Conservation (phyloP, 23 tunicate genomes). For the Corella eumyota region DNA sequence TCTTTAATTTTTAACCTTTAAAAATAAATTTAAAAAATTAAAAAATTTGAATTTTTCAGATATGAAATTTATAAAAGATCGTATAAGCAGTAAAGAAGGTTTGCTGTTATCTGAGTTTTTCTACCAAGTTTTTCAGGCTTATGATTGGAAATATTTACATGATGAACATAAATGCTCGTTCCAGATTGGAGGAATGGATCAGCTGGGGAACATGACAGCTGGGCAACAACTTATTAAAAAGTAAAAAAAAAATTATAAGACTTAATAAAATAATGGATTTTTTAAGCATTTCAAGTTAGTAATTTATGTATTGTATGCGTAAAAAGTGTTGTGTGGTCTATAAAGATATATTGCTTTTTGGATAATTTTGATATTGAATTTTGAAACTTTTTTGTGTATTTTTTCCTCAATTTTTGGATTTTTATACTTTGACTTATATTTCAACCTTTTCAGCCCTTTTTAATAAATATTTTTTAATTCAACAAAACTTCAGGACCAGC, state of each 20-base stretch:
- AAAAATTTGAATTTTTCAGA: slow-evolving; percentile 11
- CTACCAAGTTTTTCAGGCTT: slow-evolving; percentile 79
- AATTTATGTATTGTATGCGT: too few species aligned
- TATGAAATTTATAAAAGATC: slow-evolving; percentile 38
- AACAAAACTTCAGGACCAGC: slow-evolving; percentile 11
- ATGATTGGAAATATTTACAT: slow-evolving; percentile 73
- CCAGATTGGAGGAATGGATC: slow-evolving; percentile 84
- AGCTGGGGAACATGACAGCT: slow-evolving; percentile 74
- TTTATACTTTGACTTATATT: too few species aligned
- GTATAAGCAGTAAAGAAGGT: slow-evolving; percentile 51
- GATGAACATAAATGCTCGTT: slow-evolving; percentile 52
- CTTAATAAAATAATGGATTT: too few species aligned
- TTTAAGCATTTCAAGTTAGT: too few species aligned
- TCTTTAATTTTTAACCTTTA: neutral
- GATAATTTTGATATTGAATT: neutral
- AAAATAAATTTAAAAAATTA: neutral
- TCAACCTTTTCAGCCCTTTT: too few species aligned
- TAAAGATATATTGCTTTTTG: neutral
- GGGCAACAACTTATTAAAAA: slow-evolving; percentile 53
- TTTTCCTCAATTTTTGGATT: too few species aligned
- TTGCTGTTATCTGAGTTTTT: slow-evolving; percentile 61
- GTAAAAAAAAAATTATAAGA: slow-evolving; percentile 9
- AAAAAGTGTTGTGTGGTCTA: neutral
- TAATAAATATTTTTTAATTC: too few species aligned
- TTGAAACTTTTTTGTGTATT: neutral